Evolutionary conservation across 2,888 invertebrate genomes (phyloP).

Genomic region (Eledona agricola): DNA sequence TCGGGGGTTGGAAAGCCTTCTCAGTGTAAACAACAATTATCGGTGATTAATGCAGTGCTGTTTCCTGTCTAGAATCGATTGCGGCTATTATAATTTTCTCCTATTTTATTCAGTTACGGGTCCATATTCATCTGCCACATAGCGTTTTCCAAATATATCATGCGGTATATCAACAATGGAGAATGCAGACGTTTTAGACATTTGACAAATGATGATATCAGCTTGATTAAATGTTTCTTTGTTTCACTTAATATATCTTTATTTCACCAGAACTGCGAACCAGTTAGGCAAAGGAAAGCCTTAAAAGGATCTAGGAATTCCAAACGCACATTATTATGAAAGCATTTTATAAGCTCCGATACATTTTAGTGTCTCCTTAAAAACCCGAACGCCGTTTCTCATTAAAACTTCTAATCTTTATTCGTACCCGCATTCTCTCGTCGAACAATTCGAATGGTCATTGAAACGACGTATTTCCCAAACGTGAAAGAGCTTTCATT

Average conservation of each 20-base stretch:
- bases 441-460: too few species aligned
- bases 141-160: slow-evolving; percentile 20
- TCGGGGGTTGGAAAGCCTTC: too few species aligned
- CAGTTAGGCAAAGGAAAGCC: slow-evolving; percentile 7
- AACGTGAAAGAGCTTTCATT: too few species aligned
- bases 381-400: slow-evolving; percentile 5
- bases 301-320: slow-evolving; percentile 21
- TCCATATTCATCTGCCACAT: slow-evolving; percentile 13
- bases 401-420: slow-evolving; percentile 9
- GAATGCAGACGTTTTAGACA: slow-evolving; percentile 28
- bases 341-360: slow-evolving; percentile 13
- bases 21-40: too few species aligned
- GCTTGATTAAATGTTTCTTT: slow-evolving; percentile 39
- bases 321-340: slow-evolving; percentile 19
- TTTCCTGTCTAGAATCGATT: too few species aligned
- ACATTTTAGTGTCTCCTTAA: slow-evolving; percentile 2
- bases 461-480: too few species aligned
- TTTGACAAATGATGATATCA: slow-evolving; percentile 39
- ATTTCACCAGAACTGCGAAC: slow-evolving; percentile 16
- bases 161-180: slow-evolving; percentile 18
- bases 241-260: slow-evolving; percentile 38
- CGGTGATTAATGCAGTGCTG: too few species aligned
- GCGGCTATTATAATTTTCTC: slow-evolving; percentile 7
- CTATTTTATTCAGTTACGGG: slow-evolving; percentile 8
- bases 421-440: background rate